These are phyloP conservation scores for Eilema caniola DNA, from an alignment of 2,888 invertebrate genomes.

Conservation along the genomic window DNA sequence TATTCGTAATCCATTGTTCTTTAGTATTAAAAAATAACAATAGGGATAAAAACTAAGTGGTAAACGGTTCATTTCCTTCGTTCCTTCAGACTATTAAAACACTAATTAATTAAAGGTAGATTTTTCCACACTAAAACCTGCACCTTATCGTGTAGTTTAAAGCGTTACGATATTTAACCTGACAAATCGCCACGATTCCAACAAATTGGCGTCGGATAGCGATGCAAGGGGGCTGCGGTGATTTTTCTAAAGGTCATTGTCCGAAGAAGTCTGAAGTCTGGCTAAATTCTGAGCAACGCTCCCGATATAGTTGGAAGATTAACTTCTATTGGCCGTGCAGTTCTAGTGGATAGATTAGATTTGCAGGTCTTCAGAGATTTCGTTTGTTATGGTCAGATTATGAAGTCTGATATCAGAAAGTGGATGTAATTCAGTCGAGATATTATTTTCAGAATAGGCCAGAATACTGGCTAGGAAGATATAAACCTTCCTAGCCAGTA, in stretches of 20 bases:
- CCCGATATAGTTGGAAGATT: slow-evolving; percentile 9
- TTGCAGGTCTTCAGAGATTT: not conserved
- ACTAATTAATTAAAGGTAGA: too few relatives aligned
- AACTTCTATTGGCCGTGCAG: not conserved
- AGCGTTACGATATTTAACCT: slow-evolving; percentile 16
- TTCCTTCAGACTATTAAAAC: too few relatives aligned
- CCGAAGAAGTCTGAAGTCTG: slow-evolving; percentile 11
- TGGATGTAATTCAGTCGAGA: not conserved
- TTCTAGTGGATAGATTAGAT: not conserved
- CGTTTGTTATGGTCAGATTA: not conserved
- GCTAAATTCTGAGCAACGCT: slow-evolving; percentile 7
- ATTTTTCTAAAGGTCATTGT: slow-evolving; percentile 28
- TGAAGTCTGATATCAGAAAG: not conserved
- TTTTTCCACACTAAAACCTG: not conserved
- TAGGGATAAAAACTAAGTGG: too few relatives aligned
- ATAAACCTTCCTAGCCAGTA: too few relatives aligned
- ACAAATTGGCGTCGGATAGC: slow-evolving; percentile 25
- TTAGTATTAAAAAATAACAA: too few relatives aligned
- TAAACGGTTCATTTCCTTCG: too few relatives aligned
- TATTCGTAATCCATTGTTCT: too few relatives aligned
- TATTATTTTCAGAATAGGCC: too few relatives aligned
- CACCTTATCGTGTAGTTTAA: slow-evolving; percentile 16
- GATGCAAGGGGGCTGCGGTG: slow-evolving; percentile 20
- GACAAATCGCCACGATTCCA: slow-evolving; percentile 26
- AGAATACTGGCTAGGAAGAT: too few relatives aligned